Base-by-base conservation (phyloP, 1,140 invertebrate genomes). In the Zaprionus lachaisei region DNA sequence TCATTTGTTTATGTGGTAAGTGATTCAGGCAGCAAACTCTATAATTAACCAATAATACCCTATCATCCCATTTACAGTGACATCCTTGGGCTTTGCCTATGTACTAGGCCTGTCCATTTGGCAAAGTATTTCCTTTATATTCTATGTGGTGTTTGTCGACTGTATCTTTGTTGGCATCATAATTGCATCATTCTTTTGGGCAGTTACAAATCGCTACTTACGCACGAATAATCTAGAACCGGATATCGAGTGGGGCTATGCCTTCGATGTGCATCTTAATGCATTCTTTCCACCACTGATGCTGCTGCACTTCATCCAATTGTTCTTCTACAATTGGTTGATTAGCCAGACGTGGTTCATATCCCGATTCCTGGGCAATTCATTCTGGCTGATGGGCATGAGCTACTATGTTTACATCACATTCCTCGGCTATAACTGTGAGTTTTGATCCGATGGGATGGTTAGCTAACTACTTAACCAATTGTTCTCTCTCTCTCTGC, bases 191-290 rank as follows among this genome's bases (percentile, higher is more conserved):
- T 91, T 97, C 75, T 96, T 98, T 80, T 99, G 98, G 98, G 97
- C 95, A 94, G 93, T 93, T 49, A 91, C 76, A 47, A 99, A 99
- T 94, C 96, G 95, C 82, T 99, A 98, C 93, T 94, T 99, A 81
- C 94, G 96, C 57, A 95, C 95, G 83, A 95, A 96, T 91, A 92
- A 77, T 20, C 78, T 91, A 28, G 95, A 95, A 37, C 95, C 96
- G 47, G 97, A 98, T 93, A 98, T 99, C 60, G 99, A 99, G 93
- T 99, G 99, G 99, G 99, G 97, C 2, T 99, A 99, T 94, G 96
- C 97, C 31, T 99, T 99, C 94, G 99, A 99, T 94, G 98, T 99
- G 47, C 99, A 99, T 94, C 95, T 99, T 69, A 99, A 99, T 94
- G 99, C 99, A 7, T 99, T 99, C 93, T 99, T 94, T 74, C 99